Conservation (phyloP, 1,140 invertebrate species). For the Lasaia peninsularis region DNA sequence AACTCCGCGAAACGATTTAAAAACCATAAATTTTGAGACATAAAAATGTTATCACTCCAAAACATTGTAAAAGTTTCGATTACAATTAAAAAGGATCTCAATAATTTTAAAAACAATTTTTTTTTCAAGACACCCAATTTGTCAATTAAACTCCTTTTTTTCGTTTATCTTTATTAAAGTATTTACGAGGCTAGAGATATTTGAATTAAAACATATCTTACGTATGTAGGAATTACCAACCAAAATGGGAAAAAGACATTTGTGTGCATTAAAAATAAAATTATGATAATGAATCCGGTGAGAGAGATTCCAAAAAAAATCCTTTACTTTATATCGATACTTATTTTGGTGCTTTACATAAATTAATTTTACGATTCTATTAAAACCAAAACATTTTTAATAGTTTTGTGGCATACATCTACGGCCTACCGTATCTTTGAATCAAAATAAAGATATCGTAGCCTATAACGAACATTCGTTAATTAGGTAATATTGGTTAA, state of each 20-base stretch:
- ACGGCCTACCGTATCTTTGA: background rate
- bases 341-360: background rate
- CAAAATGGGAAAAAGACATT: slow-evolving; percentile 23
- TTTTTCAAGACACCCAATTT: slow-evolving; percentile 39
- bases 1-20: background rate
- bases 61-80: background rate
- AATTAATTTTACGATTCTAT: slow-evolving; percentile 6
- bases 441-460: background rate
- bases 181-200: slow-evolving; percentile 38
- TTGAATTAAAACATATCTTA: slow-evolving; percentile 18
- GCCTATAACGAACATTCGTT: too few relatives aligned
- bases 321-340: slow-evolving; percentile 1
- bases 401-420: background rate
- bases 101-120: slow-evolving; percentile 14
- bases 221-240: slow-evolving; percentile 15
- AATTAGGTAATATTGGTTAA: too few relatives aligned
- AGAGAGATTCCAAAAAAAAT: background rate
- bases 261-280: slow-evolving; percentile 23
- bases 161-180: slow-evolving; percentile 46
- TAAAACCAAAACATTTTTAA: slow-evolving; percentile 7
- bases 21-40: background rate
- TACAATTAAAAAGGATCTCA: background rate
- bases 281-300: slow-evolving; percentile 9
- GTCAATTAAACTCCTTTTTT: slow-evolving; percentile 43
- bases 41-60: background rate